These are phyloP conservation scores for Halocaridina rubra DNA, from an alignment of 2,888 invertebrate genomes.

Conservation along the genomic window DNA sequence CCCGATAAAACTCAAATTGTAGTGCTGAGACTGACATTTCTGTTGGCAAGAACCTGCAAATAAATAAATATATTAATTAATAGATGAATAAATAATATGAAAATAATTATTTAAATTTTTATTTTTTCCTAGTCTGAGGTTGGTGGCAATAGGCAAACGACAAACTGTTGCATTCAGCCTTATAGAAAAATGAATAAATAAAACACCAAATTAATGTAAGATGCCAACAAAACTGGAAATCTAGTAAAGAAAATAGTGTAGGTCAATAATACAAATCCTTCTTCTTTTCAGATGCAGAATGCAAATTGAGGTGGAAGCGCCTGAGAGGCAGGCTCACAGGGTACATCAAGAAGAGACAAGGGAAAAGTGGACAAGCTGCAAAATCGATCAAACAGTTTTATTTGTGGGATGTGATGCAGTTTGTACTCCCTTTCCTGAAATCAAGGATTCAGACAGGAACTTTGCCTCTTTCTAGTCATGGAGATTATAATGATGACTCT, in stretches of 20 bases:
- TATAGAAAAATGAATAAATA: neutral
- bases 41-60: slow-evolving; percentile 23
- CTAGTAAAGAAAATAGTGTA: neutral
- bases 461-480: slow-evolving; percentile 13
- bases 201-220: neutral
- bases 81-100: neutral
- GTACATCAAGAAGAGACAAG: slow-evolving; percentile 1
- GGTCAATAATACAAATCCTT: neutral
- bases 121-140: too few species aligned
- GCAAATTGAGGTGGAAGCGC: neutral
- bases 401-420: slow-evolving; percentile 8
- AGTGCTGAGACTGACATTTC: slow-evolving; percentile 26
- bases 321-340: neutral
- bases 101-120: too few species aligned
- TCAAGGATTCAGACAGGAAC: slow-evolving; percentile 1
- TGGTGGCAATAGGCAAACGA: too few species aligned
- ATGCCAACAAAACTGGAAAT: too few species aligned
- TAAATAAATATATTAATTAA: neutral
- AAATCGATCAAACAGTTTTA: slow-evolving; percentile 23
- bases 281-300: slow-evolving; percentile 4
- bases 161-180: too few species aligned
- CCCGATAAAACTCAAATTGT: slow-evolving; percentile 24
- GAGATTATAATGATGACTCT: neutral
- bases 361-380: neutral
- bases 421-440: slow-evolving; percentile 1